These are phyloP conservation scores for Myoxocephalus aenaeus DNA, from an alignment of 2,797 vertebrate species.

Conservation along the genomic window DNA sequence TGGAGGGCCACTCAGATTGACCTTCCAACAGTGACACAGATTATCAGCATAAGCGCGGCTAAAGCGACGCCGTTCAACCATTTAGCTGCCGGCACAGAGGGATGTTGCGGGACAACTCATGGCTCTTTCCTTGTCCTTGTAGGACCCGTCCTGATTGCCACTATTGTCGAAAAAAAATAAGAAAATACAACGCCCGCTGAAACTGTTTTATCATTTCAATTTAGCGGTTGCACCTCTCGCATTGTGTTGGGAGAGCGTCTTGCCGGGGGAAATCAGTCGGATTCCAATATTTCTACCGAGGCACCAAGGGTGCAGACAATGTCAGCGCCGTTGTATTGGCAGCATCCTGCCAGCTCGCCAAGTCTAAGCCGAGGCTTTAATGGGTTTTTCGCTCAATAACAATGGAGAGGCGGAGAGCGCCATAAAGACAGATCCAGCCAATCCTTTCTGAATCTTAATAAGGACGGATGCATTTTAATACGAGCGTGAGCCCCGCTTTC, in stretches of 20 bases:
- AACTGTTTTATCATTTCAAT: conserved; percentile 69
- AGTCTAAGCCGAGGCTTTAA: conserved; percentile 67
- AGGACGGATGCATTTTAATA: conserved; percentile 65
- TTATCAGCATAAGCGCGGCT: conserved; percentile 43
- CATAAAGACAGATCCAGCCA: conserved; percentile 66
- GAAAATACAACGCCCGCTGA: conserved; percentile 17
- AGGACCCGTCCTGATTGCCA: conserved; percentile 58
- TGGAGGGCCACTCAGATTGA: conserved; percentile 36
- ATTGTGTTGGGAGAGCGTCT: conserved; percentile 62
- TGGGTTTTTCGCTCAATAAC: conserved; percentile 79
- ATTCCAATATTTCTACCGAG: conserved; percentile 70
- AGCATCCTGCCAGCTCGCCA: conserved; percentile 70
- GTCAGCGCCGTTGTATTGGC: conserved; percentile 72
- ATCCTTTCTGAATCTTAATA: conserved; percentile 71
- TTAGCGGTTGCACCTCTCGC: conserved; percentile 55
- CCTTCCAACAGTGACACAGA: conserved; percentile 48
- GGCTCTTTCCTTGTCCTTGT: conserved; percentile 38
- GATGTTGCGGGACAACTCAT: conserved; percentile 37
- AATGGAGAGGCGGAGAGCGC: conserved; percentile 68
- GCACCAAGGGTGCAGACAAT: conserved; percentile 77
- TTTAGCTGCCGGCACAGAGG: conserved; percentile 27
- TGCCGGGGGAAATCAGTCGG: conserved; percentile 68
- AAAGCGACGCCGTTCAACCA: conserved; percentile 26
- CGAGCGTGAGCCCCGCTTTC: conserved; percentile 38
- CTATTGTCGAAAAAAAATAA: conserved; percentile 63